Evolutionary conservation across 2,113 vertebrate species (phyloP), one percentile per base, ranked within the genome.

Genomic region (Cygnus atratus): DNA sequence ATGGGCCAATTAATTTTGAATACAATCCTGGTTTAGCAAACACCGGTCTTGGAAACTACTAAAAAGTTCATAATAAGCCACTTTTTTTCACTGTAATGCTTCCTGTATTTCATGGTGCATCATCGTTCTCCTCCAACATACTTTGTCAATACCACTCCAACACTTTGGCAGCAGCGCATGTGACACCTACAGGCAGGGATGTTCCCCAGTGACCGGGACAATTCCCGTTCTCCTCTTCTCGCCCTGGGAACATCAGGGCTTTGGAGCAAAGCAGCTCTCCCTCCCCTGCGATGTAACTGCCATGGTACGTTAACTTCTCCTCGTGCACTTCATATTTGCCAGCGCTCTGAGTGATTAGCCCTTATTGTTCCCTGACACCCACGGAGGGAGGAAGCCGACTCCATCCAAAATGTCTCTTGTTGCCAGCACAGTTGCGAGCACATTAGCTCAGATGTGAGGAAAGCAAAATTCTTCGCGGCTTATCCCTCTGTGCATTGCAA

Each of bases 151-250:
- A 25, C 48, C 25, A 50, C 48, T 50, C 48, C 11, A 25, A 50
- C 5, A 50, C 11, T 50, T 50, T 7, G 48, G 48, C 12, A 50
- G 41, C 21, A 13, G 58, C 65, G 33, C 2, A 0, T 33, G n/a
- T 63, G 79, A 70, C 15, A 3, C 1, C 1, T 43, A 16, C 67
- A 2, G 0, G 43, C 33, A 61, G 82, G 0, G 0, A 66, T 19
- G 28, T 74, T 88, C 79, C 68, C 44, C 63, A 66, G 91, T 52
- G 62, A 77, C 54, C 74, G 86, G 68, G 92, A 74, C 65, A 8
- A 2, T 46, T 83, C 68, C 68, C 62, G 15, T 13, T 17, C 52
- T 91, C 73, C 52, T 91, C 74, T 68, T 43, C 57, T 46, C 70
- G 31, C n/a, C 5, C 25, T 43, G 33, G 74, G 74, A 87, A 43